A percentile compares a stretch with the other conserved stretches of the same genome.
phyloP scores from a whole-genome alignment of 2,888 invertebrate species.

The Muscina levida region DNA sequence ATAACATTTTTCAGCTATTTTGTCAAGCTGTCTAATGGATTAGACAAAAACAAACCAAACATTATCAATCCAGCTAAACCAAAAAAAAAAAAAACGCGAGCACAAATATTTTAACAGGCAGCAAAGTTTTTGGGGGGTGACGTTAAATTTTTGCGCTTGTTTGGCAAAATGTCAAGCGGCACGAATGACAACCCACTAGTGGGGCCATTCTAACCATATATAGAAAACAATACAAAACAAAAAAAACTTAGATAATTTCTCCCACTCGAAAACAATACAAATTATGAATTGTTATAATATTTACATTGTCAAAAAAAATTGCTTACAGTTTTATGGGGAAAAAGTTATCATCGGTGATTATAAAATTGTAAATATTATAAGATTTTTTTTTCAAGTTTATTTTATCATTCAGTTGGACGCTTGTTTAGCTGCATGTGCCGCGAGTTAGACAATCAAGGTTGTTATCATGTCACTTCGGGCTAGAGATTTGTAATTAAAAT shows the following conservation, averaged over 20 bases:
- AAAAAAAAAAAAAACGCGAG: constrained; percentile 2
- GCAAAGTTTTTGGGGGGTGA: too few relatives aligned
- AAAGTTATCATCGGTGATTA: too few relatives aligned
- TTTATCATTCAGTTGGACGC: background rate
- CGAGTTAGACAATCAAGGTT: background rate
- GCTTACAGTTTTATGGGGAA: background rate
- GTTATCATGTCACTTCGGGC: constrained; percentile 19
- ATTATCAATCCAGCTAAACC: background rate
- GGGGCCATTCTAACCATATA: constrained; percentile 9
- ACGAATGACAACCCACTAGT: constrained; percentile 27
- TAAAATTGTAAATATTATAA: constrained; percentile 45
- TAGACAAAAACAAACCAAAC: too few relatives aligned
- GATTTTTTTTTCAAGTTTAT: background rate
- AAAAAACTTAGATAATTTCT: constrained; percentile 42
- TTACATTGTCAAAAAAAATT: constrained; percentile 1
- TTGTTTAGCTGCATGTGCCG: background rate
- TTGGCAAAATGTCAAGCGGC: constrained; percentile 49
- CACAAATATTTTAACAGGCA: too few relatives aligned
- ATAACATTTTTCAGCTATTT: constrained; percentile 11
- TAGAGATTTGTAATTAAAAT: constrained; percentile 20
- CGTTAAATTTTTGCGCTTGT: constrained; percentile 49
- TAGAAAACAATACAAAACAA: background rate
- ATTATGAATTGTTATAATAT: constrained; percentile 33
- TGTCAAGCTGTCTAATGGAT: constrained; percentile 4
- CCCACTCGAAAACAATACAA: background rate